These are phyloP conservation scores for Gastrophysa polygoni DNA, from an alignment of 2,888 invertebrate genomes.

Conservation along the genomic window DNA sequence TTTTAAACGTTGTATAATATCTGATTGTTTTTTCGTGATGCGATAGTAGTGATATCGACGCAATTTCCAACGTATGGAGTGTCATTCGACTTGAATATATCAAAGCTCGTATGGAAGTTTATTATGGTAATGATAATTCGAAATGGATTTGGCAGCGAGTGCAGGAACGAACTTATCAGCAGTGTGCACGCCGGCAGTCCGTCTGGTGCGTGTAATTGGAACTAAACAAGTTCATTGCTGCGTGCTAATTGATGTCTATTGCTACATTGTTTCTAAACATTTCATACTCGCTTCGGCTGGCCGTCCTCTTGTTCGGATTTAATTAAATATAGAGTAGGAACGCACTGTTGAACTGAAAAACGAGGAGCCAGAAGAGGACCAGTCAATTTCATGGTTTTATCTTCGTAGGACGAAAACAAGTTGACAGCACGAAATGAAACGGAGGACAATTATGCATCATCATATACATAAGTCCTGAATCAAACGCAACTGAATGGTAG, in stretches of 20 bases:
- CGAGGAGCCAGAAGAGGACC: neutral
- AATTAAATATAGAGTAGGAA: conserved; percentile 46
- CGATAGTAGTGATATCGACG: neutral
- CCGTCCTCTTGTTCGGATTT: conserved; percentile 49
- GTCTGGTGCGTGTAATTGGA: conserved; percentile 59
- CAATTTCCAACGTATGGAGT: neutral
- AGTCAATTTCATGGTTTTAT: neutral
- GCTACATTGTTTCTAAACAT: conserved; percentile 58
- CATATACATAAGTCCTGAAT: no score
- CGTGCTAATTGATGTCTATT: conserved; percentile 60
- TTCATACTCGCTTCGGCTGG: conserved; percentile 36
- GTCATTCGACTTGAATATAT: conserved; percentile 11
- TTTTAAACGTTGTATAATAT: no score
- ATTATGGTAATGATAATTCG: conserved; percentile 29
- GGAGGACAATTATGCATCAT: no score
- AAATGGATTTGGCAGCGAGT: conserved; percentile 27
- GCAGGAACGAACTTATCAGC: conserved; percentile 50
- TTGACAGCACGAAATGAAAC: no score
- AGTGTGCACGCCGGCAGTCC: conserved; percentile 54
- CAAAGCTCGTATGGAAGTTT: conserved; percentile 15
- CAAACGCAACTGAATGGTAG: no score
- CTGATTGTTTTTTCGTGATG: no score
- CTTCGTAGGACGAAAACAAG: neutral
- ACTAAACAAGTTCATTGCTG: conserved; percentile 59
- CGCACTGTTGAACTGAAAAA: conserved; percentile 6